These are phyloP conservation scores for Clavelina lepadiformis DNA, from an alignment of 23 tunicate species.

Conservation along the genomic window DNA sequence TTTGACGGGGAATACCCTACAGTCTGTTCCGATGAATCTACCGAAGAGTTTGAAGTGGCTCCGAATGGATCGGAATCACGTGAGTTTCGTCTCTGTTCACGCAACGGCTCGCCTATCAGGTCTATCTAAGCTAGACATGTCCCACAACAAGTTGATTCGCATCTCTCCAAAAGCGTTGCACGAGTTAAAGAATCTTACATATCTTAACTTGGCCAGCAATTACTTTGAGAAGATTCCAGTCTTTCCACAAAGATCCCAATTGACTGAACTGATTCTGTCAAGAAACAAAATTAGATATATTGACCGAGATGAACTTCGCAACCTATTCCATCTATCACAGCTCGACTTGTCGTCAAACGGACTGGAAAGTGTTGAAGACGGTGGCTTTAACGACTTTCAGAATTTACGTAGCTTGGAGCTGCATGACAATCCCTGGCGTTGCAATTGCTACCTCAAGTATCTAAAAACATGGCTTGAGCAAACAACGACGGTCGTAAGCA, in stretches of 20 bases:
- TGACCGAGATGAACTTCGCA: not conserved
- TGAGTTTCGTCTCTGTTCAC: not conserved
- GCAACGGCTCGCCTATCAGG: constrained; percentile 6
- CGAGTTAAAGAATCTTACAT: not conserved
- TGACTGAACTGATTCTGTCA: constrained; percentile 10
- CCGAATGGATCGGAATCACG: constrained; percentile 14
- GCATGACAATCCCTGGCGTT: constrained; percentile 72
- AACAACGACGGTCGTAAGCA: constrained; percentile 33
- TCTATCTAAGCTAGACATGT: constrained; percentile 16
- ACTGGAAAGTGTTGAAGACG: constrained; percentile 43
- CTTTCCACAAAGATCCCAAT: not conserved
- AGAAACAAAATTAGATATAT: constrained; percentile 15
- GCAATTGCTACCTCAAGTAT: constrained; percentile 70
- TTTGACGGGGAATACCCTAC: constrained; percentile 14
- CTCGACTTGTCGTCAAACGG: constrained; percentile 59
- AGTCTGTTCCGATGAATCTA: constrained; percentile 12
- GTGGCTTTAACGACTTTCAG: constrained; percentile 24
- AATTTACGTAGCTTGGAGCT: constrained; percentile 33
- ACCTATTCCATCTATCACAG: too few species aligned
- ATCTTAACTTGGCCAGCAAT: constrained; percentile 16
- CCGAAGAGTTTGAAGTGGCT: constrained; percentile 9
- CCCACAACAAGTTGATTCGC: constrained; percentile 13
- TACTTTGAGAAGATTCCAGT: constrained; percentile 6
- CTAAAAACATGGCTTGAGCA: constrained; percentile 43
- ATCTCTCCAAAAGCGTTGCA: constrained; percentile 10